These are phyloP conservation scores for Ptyas mucosa DNA, from an alignment of 2,113 vertebrate genomes.

Conservation along the genomic window DNA sequence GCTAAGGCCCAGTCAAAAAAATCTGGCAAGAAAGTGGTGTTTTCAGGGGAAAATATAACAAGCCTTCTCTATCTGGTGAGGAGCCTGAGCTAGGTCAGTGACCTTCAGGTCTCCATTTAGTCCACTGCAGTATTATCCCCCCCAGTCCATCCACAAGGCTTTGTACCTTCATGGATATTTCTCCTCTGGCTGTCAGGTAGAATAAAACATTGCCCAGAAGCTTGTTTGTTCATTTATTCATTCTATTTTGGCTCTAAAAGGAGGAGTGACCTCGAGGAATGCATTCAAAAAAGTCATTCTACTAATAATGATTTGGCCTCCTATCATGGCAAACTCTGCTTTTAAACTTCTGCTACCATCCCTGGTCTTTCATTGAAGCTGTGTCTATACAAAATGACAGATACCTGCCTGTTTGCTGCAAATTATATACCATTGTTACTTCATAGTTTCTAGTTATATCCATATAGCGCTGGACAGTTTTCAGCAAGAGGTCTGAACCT, in stretches of 20 bases:
- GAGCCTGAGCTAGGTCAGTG: not conserved
- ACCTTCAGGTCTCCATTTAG: not conserved
- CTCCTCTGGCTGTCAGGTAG: not conserved
- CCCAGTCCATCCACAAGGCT: not conserved
- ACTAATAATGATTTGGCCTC: not conserved
- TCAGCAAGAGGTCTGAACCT: not conserved
- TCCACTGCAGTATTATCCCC: not conserved
- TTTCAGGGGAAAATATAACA: not conserved
- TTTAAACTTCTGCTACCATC: not conserved
- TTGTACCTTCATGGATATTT: not conserved
- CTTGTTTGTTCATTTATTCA: not conserved
- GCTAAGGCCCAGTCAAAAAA: not conserved
- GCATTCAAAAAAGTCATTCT: not conserved
- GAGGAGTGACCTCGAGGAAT: not conserved
- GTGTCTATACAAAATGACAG: not conserved
- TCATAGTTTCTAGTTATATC: not conserved
- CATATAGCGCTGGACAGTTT: not conserved
- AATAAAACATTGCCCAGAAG: not conserved
- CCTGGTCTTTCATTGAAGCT: not conserved
- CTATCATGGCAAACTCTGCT: not conserved
- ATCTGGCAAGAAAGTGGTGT: not conserved
- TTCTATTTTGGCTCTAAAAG: not conserved
- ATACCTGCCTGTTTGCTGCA: not conserved
- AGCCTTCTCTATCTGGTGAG: not conserved
- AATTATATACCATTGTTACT: not conserved